Evolutionary conservation across 2,797 vertebrate genomes (phyloP), one percentile per base, ranked within the genome.

Genomic region (Sebastes matsubarae): DNA sequence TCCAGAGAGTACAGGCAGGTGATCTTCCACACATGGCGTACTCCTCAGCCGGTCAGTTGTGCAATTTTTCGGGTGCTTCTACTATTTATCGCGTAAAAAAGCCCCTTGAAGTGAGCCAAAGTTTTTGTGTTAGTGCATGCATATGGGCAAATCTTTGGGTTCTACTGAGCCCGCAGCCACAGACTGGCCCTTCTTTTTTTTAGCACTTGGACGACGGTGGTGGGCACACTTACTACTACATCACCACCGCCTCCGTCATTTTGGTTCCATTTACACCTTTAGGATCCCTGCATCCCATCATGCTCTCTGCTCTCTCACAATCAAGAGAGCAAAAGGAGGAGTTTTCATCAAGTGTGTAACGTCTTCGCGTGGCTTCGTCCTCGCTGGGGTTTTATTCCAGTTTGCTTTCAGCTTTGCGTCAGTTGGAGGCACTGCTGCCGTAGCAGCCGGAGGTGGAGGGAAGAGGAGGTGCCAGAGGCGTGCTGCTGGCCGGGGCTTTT

Each of bases 341-440:
- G 71, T 69, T 81, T 87, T 87, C 58, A 59, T 76, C 66, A 29
- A 73, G 57, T 59, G 80, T 83, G 80, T 36, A 72, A 80, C 2
- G 58, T 83, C 68, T 84, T 80, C 25, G 7, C 3, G 72, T 85
- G 70, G 84, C 73, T 80, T 82, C 59, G 67, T 84, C 82, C 65
- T 64, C 50, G 25, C 52, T 38, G 22, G 64, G 58, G n/a, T 20
- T 87, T 79, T 14, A 67, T 58, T 79, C 32, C 64, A 67, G 55
- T 42, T 65, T 63, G 68, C 67, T 68, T 22, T 73, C 67, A 50
- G 70, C 77, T 69, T 18, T n/a, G 67, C 65, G 76, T 82, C 90
- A 99, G 94, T 98, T 97, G 80, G 97, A 98, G 93, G 97, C 96
- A 92, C 97, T 97, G 95, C 97, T 98, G 94, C 96, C 96, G 92